Evolutionary conservation across 2,113 vertebrate genomes (phyloP), one percentile per base, ranked within the genome.

Genomic region (Puma concolor): DNA sequence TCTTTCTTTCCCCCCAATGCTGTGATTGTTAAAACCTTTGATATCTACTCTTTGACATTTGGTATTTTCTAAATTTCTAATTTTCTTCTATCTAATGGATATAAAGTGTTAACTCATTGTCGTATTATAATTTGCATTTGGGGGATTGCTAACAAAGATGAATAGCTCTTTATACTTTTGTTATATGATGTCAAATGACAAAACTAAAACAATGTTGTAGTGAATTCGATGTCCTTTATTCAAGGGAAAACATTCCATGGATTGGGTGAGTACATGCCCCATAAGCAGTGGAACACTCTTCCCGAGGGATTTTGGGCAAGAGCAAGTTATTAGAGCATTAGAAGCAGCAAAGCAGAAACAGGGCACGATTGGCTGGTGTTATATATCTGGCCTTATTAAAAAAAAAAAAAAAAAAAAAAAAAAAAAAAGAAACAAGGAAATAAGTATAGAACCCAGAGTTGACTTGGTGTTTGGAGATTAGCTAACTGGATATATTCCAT

Each of bases 91-190:
- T 74, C 29, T 72, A 77, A 54, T 44, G 48, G 17, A 8, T 63
- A 12, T 86, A 69, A 90, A 88, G 41, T 88, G 29, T 52, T 82
- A 85, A 76, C 31, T 69, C 16, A 23, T 57, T 21, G 14, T 69
- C 12, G 23, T 52, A 63, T 77, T 92, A n/a, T 41, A 80, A 80
- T 85, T 89, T 90, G n/a, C 38, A 57, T 82, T 69, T 66, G 5
- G 23, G 72, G 17, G 4, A 6, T 79, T 90, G 54, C 69, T 93
- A 87, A 66, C 80, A 79, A 93, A 71, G 41, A 74, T 82, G 14
- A 91, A 29, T 81, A 76, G 9, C n/a, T 94, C 50, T 95, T 94
- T 33, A 41, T 71, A 88, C 14, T 76, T 41, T 85, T 95, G 12
- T 57, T 82, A 69, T 44, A 4, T 76, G 67, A 74, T 94, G n/a